phyloP scores from a whole-genome alignment of 2,797 vertebrate species.

The Vipera ursinii region DNA sequence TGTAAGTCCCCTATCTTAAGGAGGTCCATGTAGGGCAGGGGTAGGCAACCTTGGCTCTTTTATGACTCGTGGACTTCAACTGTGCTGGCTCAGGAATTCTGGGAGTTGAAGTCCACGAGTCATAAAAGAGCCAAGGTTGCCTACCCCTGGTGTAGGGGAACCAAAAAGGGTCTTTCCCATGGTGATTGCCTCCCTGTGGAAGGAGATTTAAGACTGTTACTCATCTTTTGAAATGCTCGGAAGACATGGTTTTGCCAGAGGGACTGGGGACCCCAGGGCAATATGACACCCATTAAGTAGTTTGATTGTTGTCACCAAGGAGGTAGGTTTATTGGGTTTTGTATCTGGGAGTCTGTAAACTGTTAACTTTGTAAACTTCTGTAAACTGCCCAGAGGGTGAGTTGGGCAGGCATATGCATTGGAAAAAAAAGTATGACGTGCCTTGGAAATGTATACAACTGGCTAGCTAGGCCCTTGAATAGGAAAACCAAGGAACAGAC shows the following conservation, averaged over 20 bases:
- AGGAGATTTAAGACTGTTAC: neutral
- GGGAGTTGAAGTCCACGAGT: too few species aligned
- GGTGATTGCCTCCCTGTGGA: neutral
- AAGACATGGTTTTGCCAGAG: neutral
- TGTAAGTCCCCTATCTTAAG: neutral
- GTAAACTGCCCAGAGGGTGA: neutral
- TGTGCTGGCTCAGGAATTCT: too few species aligned
- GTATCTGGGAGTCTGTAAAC: neutral
- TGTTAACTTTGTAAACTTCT: neutral
- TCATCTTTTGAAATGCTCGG: neutral
- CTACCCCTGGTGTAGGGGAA: neutral
- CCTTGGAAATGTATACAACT: neutral
- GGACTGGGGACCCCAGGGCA: neutral
- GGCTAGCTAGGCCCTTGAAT: neutral
- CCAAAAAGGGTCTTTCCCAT: neutral
- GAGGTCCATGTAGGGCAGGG: neutral
- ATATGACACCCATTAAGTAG: neutral
- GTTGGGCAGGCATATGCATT: neutral
- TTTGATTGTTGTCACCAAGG: neutral
- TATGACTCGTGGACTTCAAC: too few species aligned
- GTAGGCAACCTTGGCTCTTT: too few species aligned
- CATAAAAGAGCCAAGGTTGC: too few species aligned
- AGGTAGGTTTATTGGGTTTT: neutral
- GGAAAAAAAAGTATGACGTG: neutral
- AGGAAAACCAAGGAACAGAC: neutral